Percentiles rank a stretch among this genome's conserved stretches.
phyloP scores from a whole-genome alignment of 2,888 invertebrate species.

The Apocheima hispidaria region DNA sequence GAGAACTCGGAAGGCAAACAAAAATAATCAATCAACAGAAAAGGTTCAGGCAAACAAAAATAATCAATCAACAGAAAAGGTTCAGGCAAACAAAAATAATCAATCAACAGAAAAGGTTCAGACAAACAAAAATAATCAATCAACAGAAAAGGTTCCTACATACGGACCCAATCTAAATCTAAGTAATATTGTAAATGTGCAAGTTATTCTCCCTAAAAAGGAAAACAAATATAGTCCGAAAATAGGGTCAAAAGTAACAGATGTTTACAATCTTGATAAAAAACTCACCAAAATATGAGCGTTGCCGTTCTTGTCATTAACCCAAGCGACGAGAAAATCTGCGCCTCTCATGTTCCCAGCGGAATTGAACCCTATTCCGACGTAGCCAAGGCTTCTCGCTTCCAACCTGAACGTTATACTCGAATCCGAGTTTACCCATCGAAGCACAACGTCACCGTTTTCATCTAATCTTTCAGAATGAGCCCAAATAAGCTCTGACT shows the following conservation, averaged over 20 bases:
- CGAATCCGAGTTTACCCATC: constrained; percentile 92
- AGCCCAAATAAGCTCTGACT: constrained; percentile 84
- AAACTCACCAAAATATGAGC: constrained; percentile 92
- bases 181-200: not conserved
- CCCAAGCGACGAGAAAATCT: constrained; percentile 96
- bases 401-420: constrained; percentile 94
- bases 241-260: constrained; percentile 52
- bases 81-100: not conserved
- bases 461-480: constrained; percentile 86
- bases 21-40: no score
- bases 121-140: no score
- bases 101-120: not conserved
- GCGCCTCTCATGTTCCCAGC: constrained; percentile 92
- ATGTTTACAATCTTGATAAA: constrained; percentile 56
- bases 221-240: constrained; percentile 29
- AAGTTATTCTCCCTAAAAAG: constrained; percentile 12
- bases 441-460: constrained; percentile 84
- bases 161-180: not conserved
- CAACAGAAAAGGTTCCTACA: no score
- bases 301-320: constrained; percentile 88
- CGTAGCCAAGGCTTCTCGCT: constrained; percentile 93
- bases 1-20: no score
- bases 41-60: no score
- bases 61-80: no score
- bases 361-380: constrained; percentile 94